phyloP scores from a whole-genome alignment of 1,140 invertebrate genomes.

The Hyles vespertilio region DNA sequence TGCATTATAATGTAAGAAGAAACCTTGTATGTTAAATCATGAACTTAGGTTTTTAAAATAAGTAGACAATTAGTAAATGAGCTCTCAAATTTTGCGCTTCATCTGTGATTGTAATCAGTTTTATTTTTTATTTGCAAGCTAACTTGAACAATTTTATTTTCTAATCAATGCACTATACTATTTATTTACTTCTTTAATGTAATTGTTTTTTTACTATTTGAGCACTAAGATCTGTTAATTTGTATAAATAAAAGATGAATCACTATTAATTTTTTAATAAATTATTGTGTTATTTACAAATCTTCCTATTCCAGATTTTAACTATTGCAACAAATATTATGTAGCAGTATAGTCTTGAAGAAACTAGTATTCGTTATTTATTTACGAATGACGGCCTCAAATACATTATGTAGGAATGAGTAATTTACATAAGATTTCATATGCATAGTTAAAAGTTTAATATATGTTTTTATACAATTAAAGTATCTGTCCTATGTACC shows the following conservation, averaged over 20 bases:
- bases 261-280: constrained; percentile 42
- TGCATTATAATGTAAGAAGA: constrained; percentile 7
- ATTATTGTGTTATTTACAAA: constrained; percentile 10
- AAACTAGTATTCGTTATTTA: too few relatives aligned
- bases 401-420: too few relatives aligned
- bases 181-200: constrained; percentile 66
- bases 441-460: too few relatives aligned
- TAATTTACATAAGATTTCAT: too few relatives aligned
- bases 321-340: too few relatives aligned
- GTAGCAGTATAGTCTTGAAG: too few relatives aligned
- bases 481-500: too few relatives aligned
- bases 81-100: constrained; percentile 62
- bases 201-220: constrained; percentile 61
- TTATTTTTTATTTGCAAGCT: constrained; percentile 47
- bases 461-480: too few relatives aligned
- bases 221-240: constrained; percentile 73
- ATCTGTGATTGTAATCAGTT: constrained; percentile 69
- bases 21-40: constrained; percentile 13
- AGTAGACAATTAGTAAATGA: constrained; percentile 29
- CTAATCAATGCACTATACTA: constrained; percentile 67
- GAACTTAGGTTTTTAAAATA: constrained; percentile 25
- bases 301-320: too few relatives aligned
- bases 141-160: constrained; percentile 60
- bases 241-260: constrained; percentile 54
- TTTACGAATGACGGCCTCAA: too few relatives aligned